Percentiles rank a stretch among this genome's conserved stretches.
phyloP scores from a whole-genome alignment of 1,140 invertebrate genomes.

The Harlomillsia oculata region DNA sequence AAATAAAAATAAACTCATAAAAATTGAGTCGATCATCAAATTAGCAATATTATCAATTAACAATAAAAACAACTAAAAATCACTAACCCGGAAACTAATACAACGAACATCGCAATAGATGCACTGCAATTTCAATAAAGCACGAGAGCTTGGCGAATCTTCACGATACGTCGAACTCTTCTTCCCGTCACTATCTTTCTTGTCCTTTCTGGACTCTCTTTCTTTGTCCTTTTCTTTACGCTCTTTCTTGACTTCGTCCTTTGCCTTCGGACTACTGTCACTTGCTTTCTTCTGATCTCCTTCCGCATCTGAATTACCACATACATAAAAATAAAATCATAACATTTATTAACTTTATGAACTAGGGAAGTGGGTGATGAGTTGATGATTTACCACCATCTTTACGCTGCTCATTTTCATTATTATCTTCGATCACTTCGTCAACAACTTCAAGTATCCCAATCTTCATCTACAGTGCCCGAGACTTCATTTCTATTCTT shows the following conservation, averaged over 20 bases:
- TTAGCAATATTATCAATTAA: not conserved
- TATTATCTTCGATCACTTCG: not conserved
- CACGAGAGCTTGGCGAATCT: not conserved
- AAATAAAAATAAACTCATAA: not conserved
- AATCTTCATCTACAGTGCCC: not conserved
- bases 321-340: too few species aligned
- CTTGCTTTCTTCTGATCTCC: too few species aligned
- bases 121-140: constrained; percentile 29
- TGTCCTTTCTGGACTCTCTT: not conserved
- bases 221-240: not conserved
- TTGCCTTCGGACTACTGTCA: too few species aligned
- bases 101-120: constrained; percentile 26
- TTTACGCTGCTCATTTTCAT: too few species aligned
- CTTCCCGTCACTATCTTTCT: not conserved
- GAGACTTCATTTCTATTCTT: not conserved
- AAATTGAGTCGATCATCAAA: not conserved
- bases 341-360: too few species aligned
- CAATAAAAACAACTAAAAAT: not conserved
- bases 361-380: too few species aligned
- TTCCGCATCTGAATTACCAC: too few species aligned
- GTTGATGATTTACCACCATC: too few species aligned
- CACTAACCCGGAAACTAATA: constrained; percentile 29
- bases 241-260: not conserved
- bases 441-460: not conserved
- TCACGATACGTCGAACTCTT: not conserved